These are phyloP conservation scores for Halcyon smyrnensis DNA, from an alignment of 2,797 vertebrate genomes.

Conservation along the genomic window DNA sequence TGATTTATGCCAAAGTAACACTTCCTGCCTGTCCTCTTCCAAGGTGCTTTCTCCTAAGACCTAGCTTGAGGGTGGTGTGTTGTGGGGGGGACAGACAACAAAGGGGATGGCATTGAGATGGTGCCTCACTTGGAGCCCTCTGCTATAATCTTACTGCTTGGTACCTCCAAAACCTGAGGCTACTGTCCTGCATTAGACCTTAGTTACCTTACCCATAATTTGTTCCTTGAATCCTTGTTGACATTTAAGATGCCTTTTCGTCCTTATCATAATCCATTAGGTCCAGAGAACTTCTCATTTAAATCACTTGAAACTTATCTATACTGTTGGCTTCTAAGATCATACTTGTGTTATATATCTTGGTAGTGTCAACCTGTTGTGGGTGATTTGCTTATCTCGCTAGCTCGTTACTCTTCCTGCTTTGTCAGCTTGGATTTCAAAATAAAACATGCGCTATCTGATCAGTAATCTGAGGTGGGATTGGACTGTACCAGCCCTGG, in stretches of 20 bases:
- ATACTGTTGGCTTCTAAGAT: not conserved
- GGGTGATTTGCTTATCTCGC: not conserved
- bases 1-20: not conserved
- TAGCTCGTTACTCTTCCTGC: conserved; percentile 16
- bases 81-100: not conserved
- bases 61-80: not conserved
- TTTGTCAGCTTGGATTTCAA: conserved; percentile 31
- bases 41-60: not conserved
- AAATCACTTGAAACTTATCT: not conserved
- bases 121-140: not conserved
- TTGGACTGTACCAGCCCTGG: not conserved
- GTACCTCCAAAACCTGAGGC: not conserved
- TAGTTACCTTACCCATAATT: not conserved
- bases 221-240: not conserved
- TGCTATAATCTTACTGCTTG: not conserved
- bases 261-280: not conserved
- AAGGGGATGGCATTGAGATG: not conserved
- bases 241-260: not conserved
- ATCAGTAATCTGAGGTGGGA: not conserved
- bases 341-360: not conserved
- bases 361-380: not conserved
- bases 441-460: not conserved
- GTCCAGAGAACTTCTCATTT: not conserved
- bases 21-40: not conserved
- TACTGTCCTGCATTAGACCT: not conserved